A percentile compares a stretch with the other conserved stretches of the same genome.
Conservation (phyloP, 2,113 vertebrate species). For the Pogonocichla stellata region DNA sequence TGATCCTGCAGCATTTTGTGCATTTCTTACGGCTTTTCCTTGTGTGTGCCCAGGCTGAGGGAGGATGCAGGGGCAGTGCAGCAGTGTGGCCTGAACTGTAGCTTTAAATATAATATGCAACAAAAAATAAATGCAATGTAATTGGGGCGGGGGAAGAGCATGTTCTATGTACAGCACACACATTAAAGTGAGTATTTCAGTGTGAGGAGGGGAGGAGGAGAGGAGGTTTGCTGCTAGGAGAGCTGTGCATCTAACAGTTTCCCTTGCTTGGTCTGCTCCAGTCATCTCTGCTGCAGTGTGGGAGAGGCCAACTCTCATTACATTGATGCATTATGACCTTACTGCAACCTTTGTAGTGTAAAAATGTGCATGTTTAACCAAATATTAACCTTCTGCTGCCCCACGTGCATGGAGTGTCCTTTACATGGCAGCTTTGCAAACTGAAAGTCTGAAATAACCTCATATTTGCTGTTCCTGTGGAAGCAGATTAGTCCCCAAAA, state of each 20-base stretch:
- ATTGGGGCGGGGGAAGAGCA: fast-evolving
- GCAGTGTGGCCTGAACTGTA: background rate
- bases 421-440: background rate
- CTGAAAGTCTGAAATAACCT: background rate
- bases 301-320: conserved; percentile 53
- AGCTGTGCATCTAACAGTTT: conserved; percentile 81
- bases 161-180: fast-evolving
- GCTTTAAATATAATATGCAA: background rate
- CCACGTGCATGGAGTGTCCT: conserved; percentile 42
- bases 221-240: conserved; percentile 8
- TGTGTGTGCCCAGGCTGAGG: background rate
- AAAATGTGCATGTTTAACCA: conserved; percentile 42
- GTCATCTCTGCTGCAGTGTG: conserved; percentile 68
- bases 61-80: background rate
- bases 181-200: fast-evolving
- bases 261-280: conserved; percentile 71
- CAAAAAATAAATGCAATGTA: background rate
- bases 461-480: background rate
- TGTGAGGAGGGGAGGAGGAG: background rate
- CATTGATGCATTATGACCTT: conserved; percentile 41
- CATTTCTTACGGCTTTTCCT: background rate
- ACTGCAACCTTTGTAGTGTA: background rate
- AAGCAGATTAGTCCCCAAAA: background rate
- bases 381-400: conserved; percentile 30
- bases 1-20: background rate